phyloP scores from a whole-genome alignment of 2,888 invertebrate species.

The Sarcophaga caerulescens region DNA sequence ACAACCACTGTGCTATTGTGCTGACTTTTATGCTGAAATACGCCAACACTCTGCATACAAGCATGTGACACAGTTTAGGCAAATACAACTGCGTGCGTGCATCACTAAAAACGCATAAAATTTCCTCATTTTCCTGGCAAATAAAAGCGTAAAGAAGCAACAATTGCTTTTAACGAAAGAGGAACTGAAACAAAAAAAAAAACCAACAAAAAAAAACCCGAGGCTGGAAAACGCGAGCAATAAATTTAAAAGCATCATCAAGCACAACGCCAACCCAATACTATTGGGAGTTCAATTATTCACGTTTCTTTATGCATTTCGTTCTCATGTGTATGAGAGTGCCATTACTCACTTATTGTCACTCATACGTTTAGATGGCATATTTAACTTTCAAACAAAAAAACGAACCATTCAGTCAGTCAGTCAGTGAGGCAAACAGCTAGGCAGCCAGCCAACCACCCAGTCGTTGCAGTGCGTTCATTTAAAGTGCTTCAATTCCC shows the following conservation, averaged over 20 bases:
- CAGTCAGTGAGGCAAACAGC: no score
- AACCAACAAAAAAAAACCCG: no score
- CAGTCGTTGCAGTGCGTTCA: slow-evolving; percentile 11
- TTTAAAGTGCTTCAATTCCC: slow-evolving; percentile 56
- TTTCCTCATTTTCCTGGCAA: slow-evolving; percentile 14
- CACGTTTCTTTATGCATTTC: background rate
- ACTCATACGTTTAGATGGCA: slow-evolving; percentile 51
- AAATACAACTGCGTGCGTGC: background rate
- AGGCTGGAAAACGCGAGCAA: background rate
- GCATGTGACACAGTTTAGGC: background rate
- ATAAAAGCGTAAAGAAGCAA: slow-evolving; percentile 6
- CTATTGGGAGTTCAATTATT: background rate
- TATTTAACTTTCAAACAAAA: slow-evolving; percentile 29
- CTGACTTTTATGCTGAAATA: no score
- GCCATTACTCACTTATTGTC: slow-evolving; percentile 31
- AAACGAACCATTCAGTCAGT: background rate
- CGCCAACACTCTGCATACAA: no score
- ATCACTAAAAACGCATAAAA: background rate
- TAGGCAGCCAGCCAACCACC: no score
- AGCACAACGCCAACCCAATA: background rate
- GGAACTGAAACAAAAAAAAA: slow-evolving; percentile 1
- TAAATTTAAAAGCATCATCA: slow-evolving; percentile 46
- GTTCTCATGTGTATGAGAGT: background rate
- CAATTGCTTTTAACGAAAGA: slow-evolving; percentile 5
- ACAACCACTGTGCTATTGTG: no score